Base-by-base conservation (phyloP, 53 echinoderm and acorn worm species). In the Luidia sarsii region DNA sequence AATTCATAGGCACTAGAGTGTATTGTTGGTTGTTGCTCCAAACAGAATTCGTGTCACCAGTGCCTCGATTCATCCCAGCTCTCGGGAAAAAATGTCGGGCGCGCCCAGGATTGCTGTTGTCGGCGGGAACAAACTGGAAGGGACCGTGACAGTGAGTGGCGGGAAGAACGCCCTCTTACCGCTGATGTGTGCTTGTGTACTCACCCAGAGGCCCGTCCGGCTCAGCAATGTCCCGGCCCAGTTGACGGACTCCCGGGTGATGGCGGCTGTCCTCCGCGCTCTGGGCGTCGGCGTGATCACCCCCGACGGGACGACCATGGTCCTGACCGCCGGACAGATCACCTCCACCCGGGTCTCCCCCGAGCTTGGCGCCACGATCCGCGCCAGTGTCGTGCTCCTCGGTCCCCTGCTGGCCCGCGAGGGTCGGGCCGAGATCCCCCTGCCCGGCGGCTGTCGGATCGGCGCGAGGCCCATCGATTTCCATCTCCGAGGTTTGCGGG, bases 321-420 rank as follows among this genome's bases (percentile, higher is more conserved):
- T 46, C n/a, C 28, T 79, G 5, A 31, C 15, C 29, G 62, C 48
- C 11, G 30, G 37, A 1, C 7, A 36, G n/a, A 61, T 79, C 30
- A 39, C 2, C 14, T 1, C 59, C 19, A 8, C 21, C 16, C 16
- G 9, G 11, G 79, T 45, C 0, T 18, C 7, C 49, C 28, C 22
- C 13, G 79, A 79, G 11, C 24, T 39, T 2, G 79, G 37, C 19
- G 27, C 9, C 5, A 59, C 22, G 30, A 22, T 79, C 9, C 79
- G 79, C 7, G 79, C 48, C 13, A 60, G 60, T 13, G 59, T 79
- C 1, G 37, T 39, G 21, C 24, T 79, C 2, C 41, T 79, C 1
- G 79, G 79, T 24, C 62, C 79, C 2, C 28, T 57, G 27, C 27
- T 79, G 16, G 79, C 79, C 20, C 79, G 79, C 3, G 16, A 62